These are phyloP conservation scores for Oxygymnocypris stewartii DNA, from an alignment of 2,113 vertebrate genomes.

Conservation along the genomic window DNA sequence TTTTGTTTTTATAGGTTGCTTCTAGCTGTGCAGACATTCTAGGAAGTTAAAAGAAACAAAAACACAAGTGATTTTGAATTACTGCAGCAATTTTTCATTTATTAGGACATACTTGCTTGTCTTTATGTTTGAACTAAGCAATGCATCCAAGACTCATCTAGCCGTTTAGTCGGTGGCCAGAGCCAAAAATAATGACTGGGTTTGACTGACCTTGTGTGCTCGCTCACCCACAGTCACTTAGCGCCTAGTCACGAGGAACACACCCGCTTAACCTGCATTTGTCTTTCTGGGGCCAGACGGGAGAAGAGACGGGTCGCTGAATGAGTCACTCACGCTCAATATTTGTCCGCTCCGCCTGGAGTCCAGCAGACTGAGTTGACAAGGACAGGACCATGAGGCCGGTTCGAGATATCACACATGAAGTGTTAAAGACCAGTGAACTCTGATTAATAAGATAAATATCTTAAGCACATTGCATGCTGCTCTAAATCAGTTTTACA, in stretches of 20 bases:
- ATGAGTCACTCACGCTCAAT: not conserved
- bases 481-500: not conserved
- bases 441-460: not conserved
- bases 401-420: not conserved
- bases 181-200: constrained; percentile 33
- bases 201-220: constrained; percentile 36
- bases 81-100: constrained; percentile 2
- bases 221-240: constrained; percentile 28
- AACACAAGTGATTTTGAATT: constrained; percentile 16
- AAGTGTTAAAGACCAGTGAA: not conserved
- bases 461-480: not conserved
- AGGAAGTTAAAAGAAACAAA: not conserved
- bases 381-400: not conserved
- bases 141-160: not conserved
- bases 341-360: constrained; percentile 7
- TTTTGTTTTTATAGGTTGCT: not conserved
- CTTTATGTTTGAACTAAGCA: not conserved
- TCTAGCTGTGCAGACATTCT: not conserved
- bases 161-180: not conserved
- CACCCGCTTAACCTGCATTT: not conserved
- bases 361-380: constrained; percentile 11
- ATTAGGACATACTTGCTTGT: not conserved
- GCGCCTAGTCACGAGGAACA: constrained; percentile 15
- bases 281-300: not conserved
- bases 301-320: not conserved